These are phyloP conservation scores for Melanostoma mellinum DNA, from an alignment of 2,888 invertebrate genomes.

Conservation along the genomic window DNA sequence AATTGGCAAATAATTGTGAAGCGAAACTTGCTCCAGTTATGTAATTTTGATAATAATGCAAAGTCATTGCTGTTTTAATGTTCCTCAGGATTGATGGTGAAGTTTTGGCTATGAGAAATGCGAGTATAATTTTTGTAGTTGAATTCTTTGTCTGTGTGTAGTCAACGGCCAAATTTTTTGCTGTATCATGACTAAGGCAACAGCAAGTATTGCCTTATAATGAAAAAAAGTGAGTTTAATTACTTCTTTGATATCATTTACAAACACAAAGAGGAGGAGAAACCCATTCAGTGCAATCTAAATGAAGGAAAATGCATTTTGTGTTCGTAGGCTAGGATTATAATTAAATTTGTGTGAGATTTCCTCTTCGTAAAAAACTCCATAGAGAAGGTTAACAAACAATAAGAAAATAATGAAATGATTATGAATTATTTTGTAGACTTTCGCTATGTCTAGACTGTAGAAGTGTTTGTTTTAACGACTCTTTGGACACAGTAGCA, in stretches of 20 bases:
- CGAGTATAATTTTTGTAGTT: too few relatives aligned
- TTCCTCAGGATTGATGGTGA: too few relatives aligned
- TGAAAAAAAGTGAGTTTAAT: too few relatives aligned
- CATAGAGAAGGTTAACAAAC: not conserved
- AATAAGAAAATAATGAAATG: slow-evolving; percentile 31
- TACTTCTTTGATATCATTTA: too few relatives aligned
- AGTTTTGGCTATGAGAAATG: too few relatives aligned
- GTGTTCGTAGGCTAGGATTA: slow-evolving; percentile 25
- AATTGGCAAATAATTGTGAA: slow-evolving; percentile 42
- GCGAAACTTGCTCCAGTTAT: slow-evolving; percentile 5
- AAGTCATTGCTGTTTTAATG: not conserved
- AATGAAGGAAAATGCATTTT: slow-evolving; percentile 21
- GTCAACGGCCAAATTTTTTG: too few relatives aligned
- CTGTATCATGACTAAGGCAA: too few relatives aligned
- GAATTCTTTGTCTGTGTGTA: too few relatives aligned
- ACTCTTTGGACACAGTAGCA: slow-evolving; percentile 6
- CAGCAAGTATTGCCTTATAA: too few relatives aligned
- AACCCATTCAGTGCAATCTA: not conserved
- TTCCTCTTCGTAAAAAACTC: not conserved
- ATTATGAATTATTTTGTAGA: slow-evolving; percentile 28
- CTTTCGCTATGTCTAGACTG: slow-evolving; percentile 30
- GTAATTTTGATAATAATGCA: not conserved
- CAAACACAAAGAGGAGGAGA: too few relatives aligned
- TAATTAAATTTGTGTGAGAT: slow-evolving; percentile 31
- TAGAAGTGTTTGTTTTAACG: slow-evolving; percentile 29